These are phyloP conservation scores for Platysternon megacephalum DNA, from an alignment of 2,113 vertebrate genomes.

Conservation along the genomic window DNA sequence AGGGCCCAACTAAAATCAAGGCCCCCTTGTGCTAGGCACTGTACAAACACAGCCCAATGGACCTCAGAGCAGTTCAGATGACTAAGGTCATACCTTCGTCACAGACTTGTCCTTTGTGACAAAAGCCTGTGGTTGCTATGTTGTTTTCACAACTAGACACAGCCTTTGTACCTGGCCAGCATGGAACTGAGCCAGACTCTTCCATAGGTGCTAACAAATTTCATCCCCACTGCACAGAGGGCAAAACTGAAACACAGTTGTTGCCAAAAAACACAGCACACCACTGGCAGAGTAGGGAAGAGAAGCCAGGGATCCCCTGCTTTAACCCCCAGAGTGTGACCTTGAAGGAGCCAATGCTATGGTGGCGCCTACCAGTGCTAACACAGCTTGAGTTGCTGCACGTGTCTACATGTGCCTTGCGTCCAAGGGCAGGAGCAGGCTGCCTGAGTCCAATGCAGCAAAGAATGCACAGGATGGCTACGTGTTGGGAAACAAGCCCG, in stretches of 20 bases:
- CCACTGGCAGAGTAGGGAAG: accelerated
- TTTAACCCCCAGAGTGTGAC: background rate
- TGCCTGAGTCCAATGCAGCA: background rate
- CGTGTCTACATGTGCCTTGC: background rate
- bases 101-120: background rate
- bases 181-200: accelerated
- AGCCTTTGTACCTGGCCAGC: background rate
- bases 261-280: background rate
- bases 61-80: background rate
- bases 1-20: background rate
- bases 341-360: background rate
- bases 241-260: background rate
- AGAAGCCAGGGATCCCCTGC: background rate
- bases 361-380: background rate
- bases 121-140: background rate
- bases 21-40: background rate
- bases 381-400: accelerated
- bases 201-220: background rate
- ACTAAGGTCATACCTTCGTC: background rate
- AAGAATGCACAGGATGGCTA: background rate
- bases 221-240: accelerated
- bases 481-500: background rate
- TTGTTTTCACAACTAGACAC: background rate
- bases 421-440: background rate
- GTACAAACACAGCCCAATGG: too few relatives aligned